These are phyloP conservation scores for Acropternis orthonyx DNA, from an alignment of 2,797 vertebrate species.

Conservation along the genomic window DNA sequence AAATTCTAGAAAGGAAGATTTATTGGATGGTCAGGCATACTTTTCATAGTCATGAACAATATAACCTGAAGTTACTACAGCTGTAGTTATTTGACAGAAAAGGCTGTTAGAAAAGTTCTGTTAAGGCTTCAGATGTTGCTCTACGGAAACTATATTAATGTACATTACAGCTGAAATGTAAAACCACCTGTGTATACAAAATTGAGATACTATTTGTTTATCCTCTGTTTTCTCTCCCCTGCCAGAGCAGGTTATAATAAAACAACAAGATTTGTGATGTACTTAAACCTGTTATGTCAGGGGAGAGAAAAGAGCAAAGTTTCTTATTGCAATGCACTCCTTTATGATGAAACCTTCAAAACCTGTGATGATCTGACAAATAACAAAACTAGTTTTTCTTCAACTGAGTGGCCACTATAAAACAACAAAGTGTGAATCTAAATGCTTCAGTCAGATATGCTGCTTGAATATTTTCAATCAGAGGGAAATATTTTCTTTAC, in stretches of 20 bases:
- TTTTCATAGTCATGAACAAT: slow-evolving; percentile 5
- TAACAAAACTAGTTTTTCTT: neutral
- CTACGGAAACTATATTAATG: neutral
- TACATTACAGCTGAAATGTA: neutral
- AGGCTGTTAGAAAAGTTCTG: neutral
- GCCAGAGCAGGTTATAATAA: neutral
- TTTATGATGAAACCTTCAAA: neutral
- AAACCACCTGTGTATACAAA: neutral
- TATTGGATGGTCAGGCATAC: neutral
- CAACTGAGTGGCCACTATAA: neutral
- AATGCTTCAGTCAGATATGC: neutral
- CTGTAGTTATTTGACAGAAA: neutral
- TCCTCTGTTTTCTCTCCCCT: neutral
- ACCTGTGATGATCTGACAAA: neutral
- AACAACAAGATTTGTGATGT: neutral
- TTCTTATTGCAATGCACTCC: neutral
- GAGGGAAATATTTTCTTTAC: neutral
- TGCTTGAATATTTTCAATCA: neutral
- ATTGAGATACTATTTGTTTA: neutral
- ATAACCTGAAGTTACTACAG: slow-evolving; percentile 5
- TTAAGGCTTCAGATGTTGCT: neutral
- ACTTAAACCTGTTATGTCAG: neutral
- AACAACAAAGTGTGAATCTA: neutral
- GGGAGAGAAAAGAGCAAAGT: neutral
- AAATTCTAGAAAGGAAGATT: slow-evolving; percentile 9